These are phyloP conservation scores for Oncorhynchus keta DNA, from an alignment of 2,113 vertebrate species.

Conservation along the genomic window DNA sequence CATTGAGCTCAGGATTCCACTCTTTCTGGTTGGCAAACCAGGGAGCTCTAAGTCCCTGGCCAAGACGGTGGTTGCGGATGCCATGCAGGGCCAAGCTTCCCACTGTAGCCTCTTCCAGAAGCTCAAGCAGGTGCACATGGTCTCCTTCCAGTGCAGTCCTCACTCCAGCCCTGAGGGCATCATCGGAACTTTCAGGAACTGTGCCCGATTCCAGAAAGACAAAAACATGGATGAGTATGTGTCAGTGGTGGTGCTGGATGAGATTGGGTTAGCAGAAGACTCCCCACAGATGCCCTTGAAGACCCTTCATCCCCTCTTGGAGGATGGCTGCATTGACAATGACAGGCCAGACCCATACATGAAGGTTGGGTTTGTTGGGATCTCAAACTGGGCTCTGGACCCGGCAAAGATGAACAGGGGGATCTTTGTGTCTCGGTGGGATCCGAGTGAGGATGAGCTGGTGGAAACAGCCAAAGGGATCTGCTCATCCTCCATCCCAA, in stretches of 20 bases:
- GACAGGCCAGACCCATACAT: constrained; percentile 71
- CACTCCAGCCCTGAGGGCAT: constrained; percentile 80
- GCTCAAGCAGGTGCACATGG: constrained; percentile 77
- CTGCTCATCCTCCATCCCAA: constrained; percentile 59
- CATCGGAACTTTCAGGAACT: constrained; percentile 75
- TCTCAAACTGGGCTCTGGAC: constrained; percentile 82
- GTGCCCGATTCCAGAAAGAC: constrained; percentile 77
- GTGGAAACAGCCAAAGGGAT: constrained; percentile 77
- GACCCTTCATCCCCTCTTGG: constrained; percentile 78
- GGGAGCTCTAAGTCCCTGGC: constrained; percentile 82
- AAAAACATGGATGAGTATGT: constrained; percentile 76
- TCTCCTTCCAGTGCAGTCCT: constrained; percentile 82
- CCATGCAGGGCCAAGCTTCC: constrained; percentile 74
- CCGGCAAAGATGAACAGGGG: constrained; percentile 83
- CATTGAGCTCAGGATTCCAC: constrained; percentile 76
- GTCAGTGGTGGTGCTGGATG: constrained; percentile 78
- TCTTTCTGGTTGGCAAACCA: constrained; percentile 79
- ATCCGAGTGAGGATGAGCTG: constrained; percentile 74
- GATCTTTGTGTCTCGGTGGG: constrained; percentile 77
- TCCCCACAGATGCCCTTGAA: constrained; percentile 81
- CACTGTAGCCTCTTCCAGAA: constrained; percentile 64
- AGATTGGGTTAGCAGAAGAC: constrained; percentile 79
- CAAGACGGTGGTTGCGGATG: constrained; percentile 76
- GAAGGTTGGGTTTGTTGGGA: constrained; percentile 80
- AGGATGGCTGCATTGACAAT: constrained; percentile 77